Base-by-base conservation (phyloP, 2,888 invertebrate species). In the Eupeodes latifasciatus region DNA sequence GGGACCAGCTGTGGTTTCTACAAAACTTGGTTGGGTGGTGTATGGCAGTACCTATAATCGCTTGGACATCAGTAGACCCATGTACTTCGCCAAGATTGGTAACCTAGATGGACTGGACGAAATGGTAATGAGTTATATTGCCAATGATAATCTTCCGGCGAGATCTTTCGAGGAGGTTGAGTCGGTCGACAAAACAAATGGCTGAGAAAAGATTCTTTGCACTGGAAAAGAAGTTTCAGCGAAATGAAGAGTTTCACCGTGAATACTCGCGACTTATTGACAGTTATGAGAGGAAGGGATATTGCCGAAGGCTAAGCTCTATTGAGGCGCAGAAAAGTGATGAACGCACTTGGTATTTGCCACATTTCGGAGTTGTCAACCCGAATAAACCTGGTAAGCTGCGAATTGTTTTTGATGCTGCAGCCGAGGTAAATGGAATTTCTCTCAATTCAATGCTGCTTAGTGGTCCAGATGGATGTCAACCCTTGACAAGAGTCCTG, bases 221-320 rank as follows among this genome's bases (percentile, higher is more conserved):
- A 27, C 34, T 90, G 27, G 90, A 90, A 71, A 87, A 57, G 49
- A 89, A 86, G 66, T 76, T 89, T 27, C 19, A 62, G 4, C 71
- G 57, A 55, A 71, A 90, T 55, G 55, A 74, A 19, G 79, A 77
- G 14, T 89, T 79, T 51, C 57, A 34, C 14, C n/a, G 55, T 55
- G 75, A 80, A 62, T 91, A 87, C 72, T 74, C 53, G 2, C 55
- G 77, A 11, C 71, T 85, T 40, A 74, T 90, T 9, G 80, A 49
- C 1, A 84, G 90, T 27, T 90, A 88, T 47, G 55, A 90, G 14
- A 69, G 61, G 14, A 90, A 90, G 81, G 89, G 89, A 9, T 91
- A 90, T 40, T 85, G 90, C 0, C 78, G 89, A 16, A 82, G 85
- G 61, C 74, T 89, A n/a, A 71, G 57, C 53, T 53, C 10, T 6